Percentiles rank a stretch among this genome's conserved stretches.
Evolutionary conservation across 2,113 vertebrate genomes (phyloP).

Genomic region (Phocoena sinus): DNA sequence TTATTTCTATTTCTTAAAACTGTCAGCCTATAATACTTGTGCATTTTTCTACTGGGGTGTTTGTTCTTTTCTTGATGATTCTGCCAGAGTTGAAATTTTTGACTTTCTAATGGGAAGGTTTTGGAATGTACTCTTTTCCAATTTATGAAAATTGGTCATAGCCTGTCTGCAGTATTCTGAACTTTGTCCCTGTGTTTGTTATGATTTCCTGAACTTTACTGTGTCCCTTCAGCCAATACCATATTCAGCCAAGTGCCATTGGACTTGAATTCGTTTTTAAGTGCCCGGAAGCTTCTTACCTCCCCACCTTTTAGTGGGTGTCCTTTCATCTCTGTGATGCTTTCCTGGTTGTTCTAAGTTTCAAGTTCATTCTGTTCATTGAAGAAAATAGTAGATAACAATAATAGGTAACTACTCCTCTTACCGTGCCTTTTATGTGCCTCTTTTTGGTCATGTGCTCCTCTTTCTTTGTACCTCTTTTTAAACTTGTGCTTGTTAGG

Average conservation of each 20-base stretch:
- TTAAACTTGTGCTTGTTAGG: neutral
- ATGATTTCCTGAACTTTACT: neutral
- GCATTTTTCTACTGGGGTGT: neutral
- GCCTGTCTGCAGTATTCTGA: neutral
- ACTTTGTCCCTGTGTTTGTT: neutral
- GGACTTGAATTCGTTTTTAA: neutral
- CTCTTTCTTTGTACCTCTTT: neutral
- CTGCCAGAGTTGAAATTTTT: conserved; percentile 1
- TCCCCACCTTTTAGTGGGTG: neutral
- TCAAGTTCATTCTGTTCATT: neutral
- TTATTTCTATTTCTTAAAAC: conserved; percentile 37
- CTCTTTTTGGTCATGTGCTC: neutral
- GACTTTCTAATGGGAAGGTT: conserved; percentile 27
- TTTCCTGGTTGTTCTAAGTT: neutral
- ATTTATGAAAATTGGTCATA: neutral
- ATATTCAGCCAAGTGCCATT: neutral
- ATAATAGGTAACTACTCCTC: neutral
- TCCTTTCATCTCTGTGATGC: neutral
- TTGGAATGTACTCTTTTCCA: neutral
- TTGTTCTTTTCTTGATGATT: conserved; percentile 25
- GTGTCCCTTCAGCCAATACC: neutral
- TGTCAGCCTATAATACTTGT: conserved; percentile 25
- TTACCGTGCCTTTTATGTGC: neutral
- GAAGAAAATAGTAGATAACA: neutral
- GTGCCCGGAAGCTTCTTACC: neutral